phyloP scores from a whole-genome alignment of 2,888 invertebrate genomes.

The Exocentrus adspersus region DNA sequence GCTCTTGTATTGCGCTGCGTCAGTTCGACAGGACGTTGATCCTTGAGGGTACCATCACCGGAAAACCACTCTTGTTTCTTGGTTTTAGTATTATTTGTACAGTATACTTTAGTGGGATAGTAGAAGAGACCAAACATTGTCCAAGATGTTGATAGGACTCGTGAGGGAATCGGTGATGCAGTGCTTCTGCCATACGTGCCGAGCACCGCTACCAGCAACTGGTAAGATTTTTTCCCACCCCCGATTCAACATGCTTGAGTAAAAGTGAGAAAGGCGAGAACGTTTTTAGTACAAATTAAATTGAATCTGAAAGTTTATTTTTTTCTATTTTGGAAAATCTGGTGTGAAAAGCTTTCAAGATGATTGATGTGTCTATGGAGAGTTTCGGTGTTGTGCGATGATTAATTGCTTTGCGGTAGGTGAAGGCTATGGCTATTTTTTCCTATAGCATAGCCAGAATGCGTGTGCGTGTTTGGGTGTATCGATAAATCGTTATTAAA shows the following conservation, averaged over 20 bases:
- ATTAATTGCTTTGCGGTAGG: conserved; percentile 21
- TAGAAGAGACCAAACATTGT: conserved; percentile 6
- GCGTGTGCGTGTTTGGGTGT: background rate
- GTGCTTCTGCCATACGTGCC: conserved; percentile 94
- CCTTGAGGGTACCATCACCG: too few relatives aligned
- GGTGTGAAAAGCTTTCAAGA: background rate
- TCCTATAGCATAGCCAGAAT: background rate
- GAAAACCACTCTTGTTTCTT: conserved; percentile 19
- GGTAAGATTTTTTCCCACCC: conserved; percentile 70
- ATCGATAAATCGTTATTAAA: conserved; percentile 23
- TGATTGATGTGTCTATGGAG: conserved; percentile 15
- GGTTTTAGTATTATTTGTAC: too few relatives aligned
- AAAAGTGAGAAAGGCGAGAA: too few relatives aligned
- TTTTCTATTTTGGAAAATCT: background rate
- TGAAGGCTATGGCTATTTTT: conserved; percentile 3
- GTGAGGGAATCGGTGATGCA: conserved; percentile 92
- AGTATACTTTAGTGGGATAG: conserved; percentile 27
- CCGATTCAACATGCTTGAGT: too few relatives aligned
- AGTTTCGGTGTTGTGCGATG: background rate
- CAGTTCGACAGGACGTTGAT: conserved; percentile 42
- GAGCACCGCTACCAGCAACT: conserved; percentile 83
- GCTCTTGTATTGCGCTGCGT: conserved; percentile 56
- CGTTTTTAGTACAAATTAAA: too few relatives aligned
- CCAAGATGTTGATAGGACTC: conserved; percentile 85
- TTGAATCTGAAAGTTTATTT: background rate